These are phyloP conservation scores for Drosophila parthenogenetica DNA, from an alignment of 2,888 invertebrate species.

Conservation along the genomic window DNA sequence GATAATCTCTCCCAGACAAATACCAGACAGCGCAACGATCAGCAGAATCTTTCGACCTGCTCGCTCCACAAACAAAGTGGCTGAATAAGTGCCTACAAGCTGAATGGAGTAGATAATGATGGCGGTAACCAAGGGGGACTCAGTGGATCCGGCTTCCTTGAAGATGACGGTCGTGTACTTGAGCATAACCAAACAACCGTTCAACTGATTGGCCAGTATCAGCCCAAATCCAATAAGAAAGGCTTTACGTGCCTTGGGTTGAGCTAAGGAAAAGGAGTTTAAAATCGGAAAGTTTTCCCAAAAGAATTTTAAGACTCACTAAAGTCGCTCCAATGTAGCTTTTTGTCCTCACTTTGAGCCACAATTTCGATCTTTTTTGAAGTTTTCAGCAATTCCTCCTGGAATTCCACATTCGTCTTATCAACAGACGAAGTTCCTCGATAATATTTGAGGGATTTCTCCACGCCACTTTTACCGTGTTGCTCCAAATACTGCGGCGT, in stretches of 20 bases:
- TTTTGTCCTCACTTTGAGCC: background rate
- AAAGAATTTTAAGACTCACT: background rate
- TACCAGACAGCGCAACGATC: background rate
- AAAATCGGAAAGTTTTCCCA: no score
- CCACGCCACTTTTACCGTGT: background rate
- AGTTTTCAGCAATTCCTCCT: background rate
- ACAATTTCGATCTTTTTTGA: background rate
- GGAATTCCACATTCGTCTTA: background rate
- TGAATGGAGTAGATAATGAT: background rate
- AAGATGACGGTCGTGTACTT: slow-evolving; percentile 2
- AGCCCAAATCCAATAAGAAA: slow-evolving; percentile 2
- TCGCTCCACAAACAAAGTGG: slow-evolving; percentile 10
- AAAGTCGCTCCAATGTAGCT: background rate
- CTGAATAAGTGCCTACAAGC: background rate
- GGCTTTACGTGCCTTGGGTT: slow-evolving; percentile 6
- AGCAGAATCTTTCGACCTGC: slow-evolving; percentile 6
- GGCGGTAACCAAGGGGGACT: background rate
- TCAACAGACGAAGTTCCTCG: background rate
- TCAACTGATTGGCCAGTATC: slow-evolving; percentile 1
- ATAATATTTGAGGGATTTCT: slow-evolving; percentile 4
- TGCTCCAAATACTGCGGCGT: slow-evolving; percentile 1
- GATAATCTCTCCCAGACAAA: slow-evolving; percentile 1
- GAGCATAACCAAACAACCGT: background rate
- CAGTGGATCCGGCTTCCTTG: background rate
- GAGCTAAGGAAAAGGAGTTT: background rate